Evolutionary conservation across 1,140 invertebrate species (phyloP).

Genomic region (Bicyclus anynana): DNA sequence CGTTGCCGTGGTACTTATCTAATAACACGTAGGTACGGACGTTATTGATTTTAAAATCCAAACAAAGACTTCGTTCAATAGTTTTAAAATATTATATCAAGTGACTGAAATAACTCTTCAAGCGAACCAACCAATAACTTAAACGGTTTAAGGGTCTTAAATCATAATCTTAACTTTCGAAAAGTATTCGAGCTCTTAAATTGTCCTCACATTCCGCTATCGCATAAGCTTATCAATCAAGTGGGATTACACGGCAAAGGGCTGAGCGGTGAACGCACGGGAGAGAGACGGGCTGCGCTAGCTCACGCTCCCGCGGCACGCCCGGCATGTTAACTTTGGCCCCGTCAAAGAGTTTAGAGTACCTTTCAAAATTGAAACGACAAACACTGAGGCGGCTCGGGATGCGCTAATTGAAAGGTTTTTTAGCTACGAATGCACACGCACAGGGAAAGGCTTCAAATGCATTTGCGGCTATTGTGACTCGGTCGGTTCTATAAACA

Average conservation of each 20-base stretch:
- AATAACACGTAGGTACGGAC: too few relatives aligned
- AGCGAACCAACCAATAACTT: background rate
- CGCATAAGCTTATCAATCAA: conserved; percentile 32
- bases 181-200: conserved; percentile 15
- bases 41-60: too few relatives aligned
- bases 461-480: conserved; percentile 5
- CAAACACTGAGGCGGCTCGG: conserved; percentile 43
- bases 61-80: too few relatives aligned
- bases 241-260: conserved; percentile 22
- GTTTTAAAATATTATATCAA: background rate
- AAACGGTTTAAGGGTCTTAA: background rate
- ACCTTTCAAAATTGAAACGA: conserved; percentile 60
- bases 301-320: conserved; percentile 42
- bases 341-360: conserved; percentile 52
- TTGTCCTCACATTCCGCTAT: conserved; percentile 14
- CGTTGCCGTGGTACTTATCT: too few relatives aligned
- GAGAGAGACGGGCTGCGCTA: conserved; percentile 23
- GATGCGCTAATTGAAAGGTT: conserved; percentile 46
- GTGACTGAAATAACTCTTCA: background rate
- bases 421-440: conserved; percentile 33
- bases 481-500: background rate
- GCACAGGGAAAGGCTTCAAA: conserved; percentile 14
- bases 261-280: conserved; percentile 22
- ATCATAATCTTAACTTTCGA: background rate
- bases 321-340: conserved; percentile 48